Base-by-base conservation (phyloP, 2,797 vertebrate species). In the Arrhamphus sclerolepis region DNA sequence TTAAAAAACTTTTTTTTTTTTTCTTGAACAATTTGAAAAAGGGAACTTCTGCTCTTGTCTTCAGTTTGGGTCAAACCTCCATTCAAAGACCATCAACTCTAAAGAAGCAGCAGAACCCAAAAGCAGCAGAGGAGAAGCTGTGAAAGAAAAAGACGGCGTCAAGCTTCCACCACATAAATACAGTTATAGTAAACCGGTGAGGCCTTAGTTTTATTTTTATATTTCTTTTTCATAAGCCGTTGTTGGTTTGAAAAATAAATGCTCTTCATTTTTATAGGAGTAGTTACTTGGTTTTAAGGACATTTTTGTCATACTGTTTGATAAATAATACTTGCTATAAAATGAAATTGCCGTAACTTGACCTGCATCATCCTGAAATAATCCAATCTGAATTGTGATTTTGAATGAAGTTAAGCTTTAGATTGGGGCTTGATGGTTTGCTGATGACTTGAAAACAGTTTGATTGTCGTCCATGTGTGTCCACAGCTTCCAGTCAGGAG, bases 51-150 rank as follows among this genome's bases (percentile, higher is more conserved):
- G 8, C 2, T n/a, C 3, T 73, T 80, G 44, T 67, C 31, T 63
- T 42, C 87, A 98, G 97, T 91, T 92, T 42, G 93, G 90, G 39
- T 90, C 91, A 61, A 91, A 94, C 82, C 67, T 95, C 46, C 92
- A 92, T 83, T 81, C 88, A 19, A 91, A 88, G 68, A 89, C 72
- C 62, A 80, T 84, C 41, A 85, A 86, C 58, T 69, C 89, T 60
- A 86, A 89, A 48, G 90, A 91, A 66, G 84, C 89, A n/a, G 92
- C 89, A 24, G 78, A 90, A 81, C 87, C 85, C 16, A 93, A 92
- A 82, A 79, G 80, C 50, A 87, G 92, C 67, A 92, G 84, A 84
- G 87, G 92, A 2, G 86, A 83, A 54, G 87, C 91, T 59, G 69
- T 90, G 46, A 78, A 87, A 21, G 80, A 78, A 8, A 78, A 87